Conservation (phyloP, 2,113 vertebrate genomes). For the Aegypius monachus region DNA sequence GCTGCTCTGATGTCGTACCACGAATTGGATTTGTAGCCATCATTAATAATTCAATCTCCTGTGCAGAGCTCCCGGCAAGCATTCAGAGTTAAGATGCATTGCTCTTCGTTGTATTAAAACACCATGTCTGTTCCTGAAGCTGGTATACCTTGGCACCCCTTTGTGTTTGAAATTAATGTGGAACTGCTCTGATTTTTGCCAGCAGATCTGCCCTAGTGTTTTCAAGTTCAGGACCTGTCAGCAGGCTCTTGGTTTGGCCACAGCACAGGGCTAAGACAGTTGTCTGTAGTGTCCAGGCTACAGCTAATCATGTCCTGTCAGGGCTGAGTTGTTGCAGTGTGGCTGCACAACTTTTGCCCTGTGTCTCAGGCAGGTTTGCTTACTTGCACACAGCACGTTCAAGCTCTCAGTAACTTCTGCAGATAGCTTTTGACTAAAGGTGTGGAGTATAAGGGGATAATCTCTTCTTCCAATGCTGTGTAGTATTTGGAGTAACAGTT, state of each 20-base stretch:
- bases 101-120: neutral
- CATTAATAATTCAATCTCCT: neutral
- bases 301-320: neutral
- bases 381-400: neutral
- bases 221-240: neutral
- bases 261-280: neutral
- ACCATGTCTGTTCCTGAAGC: neutral
- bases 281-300: neutral
- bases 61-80: neutral
- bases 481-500: neutral
- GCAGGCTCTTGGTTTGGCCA: neutral
- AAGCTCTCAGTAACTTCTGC: neutral
- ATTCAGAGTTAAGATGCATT: neutral
- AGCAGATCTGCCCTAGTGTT: neutral
- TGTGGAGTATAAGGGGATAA: neutral
- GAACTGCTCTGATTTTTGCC: neutral
- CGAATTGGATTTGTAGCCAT: neutral
- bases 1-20: neutral
- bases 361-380: neutral
- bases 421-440: neutral
- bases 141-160: neutral
- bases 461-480: neutral
- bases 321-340: accelerated
- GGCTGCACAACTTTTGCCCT: neutral
- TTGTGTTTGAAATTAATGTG: neutral